phyloP scores from a whole-genome alignment of 2,113 vertebrate genomes.

The Pteropus alecto region DNA sequence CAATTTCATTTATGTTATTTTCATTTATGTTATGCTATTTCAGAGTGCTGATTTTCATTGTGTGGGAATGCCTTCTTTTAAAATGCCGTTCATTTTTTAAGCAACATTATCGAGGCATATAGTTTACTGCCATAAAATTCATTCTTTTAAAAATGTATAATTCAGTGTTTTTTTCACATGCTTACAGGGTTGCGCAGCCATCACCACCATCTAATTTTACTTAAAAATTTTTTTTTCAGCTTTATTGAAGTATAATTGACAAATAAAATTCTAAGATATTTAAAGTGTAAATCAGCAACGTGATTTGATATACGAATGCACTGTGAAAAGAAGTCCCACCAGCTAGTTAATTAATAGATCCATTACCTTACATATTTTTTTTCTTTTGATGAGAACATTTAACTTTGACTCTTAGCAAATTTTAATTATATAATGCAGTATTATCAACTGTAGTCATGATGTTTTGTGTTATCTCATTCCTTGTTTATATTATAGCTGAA shows the following conservation, averaged over 20 bases:
- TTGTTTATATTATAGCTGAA: neutral
- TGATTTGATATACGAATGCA: neutral
- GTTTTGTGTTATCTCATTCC: neutral
- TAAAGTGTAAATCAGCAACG: neutral
- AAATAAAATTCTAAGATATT: neutral
- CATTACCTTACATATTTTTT: neutral
- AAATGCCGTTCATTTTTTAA: neutral
- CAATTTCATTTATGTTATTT: neutral
- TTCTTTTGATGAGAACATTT: neutral
- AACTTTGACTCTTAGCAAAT: neutral
- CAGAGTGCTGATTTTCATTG: conserved; percentile 27
- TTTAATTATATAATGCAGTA: neutral
- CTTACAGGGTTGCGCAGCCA: neutral
- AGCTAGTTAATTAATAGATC: neutral
- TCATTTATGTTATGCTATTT: neutral
- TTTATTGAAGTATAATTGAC: neutral
- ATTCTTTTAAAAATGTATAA: neutral
- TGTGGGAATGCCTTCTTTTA: conserved; percentile 51
- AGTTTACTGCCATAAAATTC: neutral
- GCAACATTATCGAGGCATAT: neutral
- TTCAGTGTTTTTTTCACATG: neutral
- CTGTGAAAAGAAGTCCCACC: neutral
- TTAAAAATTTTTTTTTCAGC: neutral
- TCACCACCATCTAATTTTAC: neutral
- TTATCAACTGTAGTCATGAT: neutral